A percentile compares a stretch with the other conserved stretches of the same genome.
Conservation (phyloP, 92 coral and sea anemone species). For the Micromussa lordhowensis region DNA sequence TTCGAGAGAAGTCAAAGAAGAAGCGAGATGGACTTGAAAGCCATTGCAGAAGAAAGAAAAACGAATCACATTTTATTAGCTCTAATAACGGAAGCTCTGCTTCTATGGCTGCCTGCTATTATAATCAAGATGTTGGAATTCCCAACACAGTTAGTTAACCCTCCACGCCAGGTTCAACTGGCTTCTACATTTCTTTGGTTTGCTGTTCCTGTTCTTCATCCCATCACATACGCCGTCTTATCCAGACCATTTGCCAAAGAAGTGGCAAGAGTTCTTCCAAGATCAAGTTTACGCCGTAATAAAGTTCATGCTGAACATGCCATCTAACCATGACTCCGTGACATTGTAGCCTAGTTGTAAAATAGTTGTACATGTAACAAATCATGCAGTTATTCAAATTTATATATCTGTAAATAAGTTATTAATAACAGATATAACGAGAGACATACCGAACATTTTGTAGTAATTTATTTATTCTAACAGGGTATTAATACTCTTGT, state of each 20-base stretch:
- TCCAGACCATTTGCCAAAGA: conserved; percentile 19
- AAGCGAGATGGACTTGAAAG: conserved; percentile 2
- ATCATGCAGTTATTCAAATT: too few relatives aligned
- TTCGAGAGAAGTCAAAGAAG: background rate
- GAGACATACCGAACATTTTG: too few relatives aligned
- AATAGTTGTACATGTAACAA: too few relatives aligned
- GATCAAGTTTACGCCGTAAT: conserved; percentile 1
- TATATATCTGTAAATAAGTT: too few relatives aligned
- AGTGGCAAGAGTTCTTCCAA: background rate
- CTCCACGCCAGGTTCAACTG: conserved; percentile 22
- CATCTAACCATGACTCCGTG: background rate
- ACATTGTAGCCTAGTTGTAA: too few relatives aligned
- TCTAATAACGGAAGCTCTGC: background rate
- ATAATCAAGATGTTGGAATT: conserved; percentile 17
- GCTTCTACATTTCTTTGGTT: conserved; percentile 33
- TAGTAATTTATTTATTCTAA: too few relatives aligned
- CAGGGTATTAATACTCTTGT: too few relatives aligned
- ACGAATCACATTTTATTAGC: conserved; percentile 15
- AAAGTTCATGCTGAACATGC: conserved; percentile 29
- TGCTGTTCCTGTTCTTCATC: conserved; percentile 16
- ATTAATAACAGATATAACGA: too few relatives aligned
- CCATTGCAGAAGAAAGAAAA: background rate
- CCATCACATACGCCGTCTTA: conserved; percentile 9
- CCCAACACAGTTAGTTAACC: background rate
- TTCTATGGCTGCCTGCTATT: conserved; percentile 27